Percentiles rank a stretch among this genome's conserved stretches.
These are phyloP conservation scores for Caenorhabditis uteleia DNA, from an alignment of 2,888 invertebrate genomes.

Conservation along the genomic window DNA sequence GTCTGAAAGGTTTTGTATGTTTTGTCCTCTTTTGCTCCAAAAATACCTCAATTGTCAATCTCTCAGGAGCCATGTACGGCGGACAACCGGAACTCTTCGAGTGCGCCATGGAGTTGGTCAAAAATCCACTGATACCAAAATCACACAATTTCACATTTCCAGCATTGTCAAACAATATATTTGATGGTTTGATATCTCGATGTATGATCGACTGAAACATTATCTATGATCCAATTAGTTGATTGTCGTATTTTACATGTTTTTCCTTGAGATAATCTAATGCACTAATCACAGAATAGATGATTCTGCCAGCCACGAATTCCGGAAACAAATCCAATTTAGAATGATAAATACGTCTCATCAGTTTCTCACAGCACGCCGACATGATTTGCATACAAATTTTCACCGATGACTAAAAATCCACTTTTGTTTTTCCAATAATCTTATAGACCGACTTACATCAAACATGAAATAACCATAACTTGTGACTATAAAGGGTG, in stretches of 20 bases:
- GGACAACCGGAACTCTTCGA: constrained; percentile 86
- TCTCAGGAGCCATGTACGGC: constrained; percentile 89
- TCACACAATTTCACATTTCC: constrained; percentile 97
- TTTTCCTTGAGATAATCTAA: constrained; percentile 94
- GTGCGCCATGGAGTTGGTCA: constrained; percentile 83
- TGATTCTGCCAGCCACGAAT: constrained; percentile 92
- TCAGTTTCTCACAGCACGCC: constrained; percentile 94
- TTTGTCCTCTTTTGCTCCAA: neutral
- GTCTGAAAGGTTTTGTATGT: constrained; percentile 13
- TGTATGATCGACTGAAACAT: constrained; percentile 61
- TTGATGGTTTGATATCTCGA: constrained; percentile 79
- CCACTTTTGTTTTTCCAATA: neutral
- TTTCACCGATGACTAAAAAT: constrained; percentile 82
- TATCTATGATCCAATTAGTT: neutral
- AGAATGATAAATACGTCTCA: constrained; percentile 79
- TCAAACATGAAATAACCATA: constrained; percentile 40
- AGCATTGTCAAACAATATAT: constrained; percentile 89
- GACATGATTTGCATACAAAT: constrained; percentile 99
- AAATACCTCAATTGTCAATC: constrained; percentile 39
- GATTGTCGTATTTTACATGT: constrained; percentile 72
- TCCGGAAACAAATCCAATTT: constrained; percentile 82
- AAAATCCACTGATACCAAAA: constrained; percentile 87
- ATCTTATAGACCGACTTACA: constrained; percentile 10
- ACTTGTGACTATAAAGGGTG: constrained; percentile 31
- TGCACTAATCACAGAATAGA: constrained; percentile 96